Conservation (phyloP, 1,140 invertebrate genomes). For the Procambarus clarkii region DNA sequence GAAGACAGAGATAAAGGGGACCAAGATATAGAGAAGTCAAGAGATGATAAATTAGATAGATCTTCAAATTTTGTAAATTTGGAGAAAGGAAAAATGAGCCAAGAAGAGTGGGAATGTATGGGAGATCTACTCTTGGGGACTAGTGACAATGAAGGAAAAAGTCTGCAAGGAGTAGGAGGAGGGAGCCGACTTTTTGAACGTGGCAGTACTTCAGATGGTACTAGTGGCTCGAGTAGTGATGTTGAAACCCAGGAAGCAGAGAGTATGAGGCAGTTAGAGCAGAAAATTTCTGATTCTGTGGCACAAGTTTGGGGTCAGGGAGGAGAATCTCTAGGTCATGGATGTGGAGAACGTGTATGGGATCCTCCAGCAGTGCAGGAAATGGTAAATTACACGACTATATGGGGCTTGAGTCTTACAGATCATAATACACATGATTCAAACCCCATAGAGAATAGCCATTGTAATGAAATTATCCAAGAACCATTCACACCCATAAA, state of each 20-base stretch:
- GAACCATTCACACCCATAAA: constrained; percentile 14
- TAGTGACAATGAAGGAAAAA: background rate
- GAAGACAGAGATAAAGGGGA: constrained; percentile 62
- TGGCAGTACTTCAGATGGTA: constrained; percentile 51
- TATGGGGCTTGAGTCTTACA: constrained; percentile 52
- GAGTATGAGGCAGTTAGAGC: constrained; percentile 58
- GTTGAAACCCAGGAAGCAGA: constrained; percentile 56
- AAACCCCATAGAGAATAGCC: background rate
- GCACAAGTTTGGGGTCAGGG: constrained; percentile 62
- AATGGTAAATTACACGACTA: constrained; percentile 36
- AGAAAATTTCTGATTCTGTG: constrained; percentile 53
- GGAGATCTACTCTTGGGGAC: constrained; percentile 44
- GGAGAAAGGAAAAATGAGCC: constrained; percentile 10
- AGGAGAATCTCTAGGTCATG: constrained; percentile 39
- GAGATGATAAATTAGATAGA: constrained; percentile 44
- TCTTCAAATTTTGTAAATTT: background rate
- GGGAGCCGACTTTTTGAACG: constrained; percentile 52
- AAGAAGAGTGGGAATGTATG: constrained; percentile 66
- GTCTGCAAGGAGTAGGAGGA: constrained; percentile 18
- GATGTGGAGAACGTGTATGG: constrained; percentile 59
- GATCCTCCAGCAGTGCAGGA: constrained; percentile 55
- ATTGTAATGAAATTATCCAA: constrained; percentile 24
- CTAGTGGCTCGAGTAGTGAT: constrained; percentile 58
- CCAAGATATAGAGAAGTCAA: constrained; percentile 42
- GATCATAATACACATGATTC: constrained; percentile 3